Evolutionary conservation across 1,140 invertebrate genomes (phyloP).

Genomic region (Caenorhabditis briggsae): DNA sequence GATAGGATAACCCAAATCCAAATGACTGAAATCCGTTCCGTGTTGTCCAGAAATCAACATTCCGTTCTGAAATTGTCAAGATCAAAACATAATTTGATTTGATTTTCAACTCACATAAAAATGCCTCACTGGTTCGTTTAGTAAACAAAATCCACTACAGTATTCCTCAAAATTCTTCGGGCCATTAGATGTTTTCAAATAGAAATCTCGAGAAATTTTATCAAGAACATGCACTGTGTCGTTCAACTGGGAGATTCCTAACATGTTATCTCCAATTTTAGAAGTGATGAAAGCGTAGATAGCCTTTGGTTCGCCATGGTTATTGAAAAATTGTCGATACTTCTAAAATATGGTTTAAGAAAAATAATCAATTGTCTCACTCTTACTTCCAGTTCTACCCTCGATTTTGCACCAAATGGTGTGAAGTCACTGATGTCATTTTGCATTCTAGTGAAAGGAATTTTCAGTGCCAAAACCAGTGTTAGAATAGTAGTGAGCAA

Average conservation of each 20-base stretch:
- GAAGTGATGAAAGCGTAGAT: slow-evolving; percentile 74
- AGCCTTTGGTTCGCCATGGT: slow-evolving; percentile 74
- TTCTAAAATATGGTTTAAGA: slow-evolving; percentile 64
- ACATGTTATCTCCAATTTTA: slow-evolving; percentile 73
- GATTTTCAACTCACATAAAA: slow-evolving; percentile 73
- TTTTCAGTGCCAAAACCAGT: slow-evolving; percentile 51
- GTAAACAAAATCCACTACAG: slow-evolving; percentile 74
- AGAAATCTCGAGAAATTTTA: slow-evolving; percentile 70
- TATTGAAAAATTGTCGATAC: slow-evolving; percentile 75
- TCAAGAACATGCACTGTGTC: slow-evolving; percentile 74
- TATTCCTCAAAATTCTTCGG: slow-evolving; percentile 72
- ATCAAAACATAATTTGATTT: neutral
- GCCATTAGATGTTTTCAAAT: slow-evolving; percentile 63
- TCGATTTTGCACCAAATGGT: slow-evolving; percentile 71
- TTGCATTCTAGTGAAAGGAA: slow-evolving; percentile 69
- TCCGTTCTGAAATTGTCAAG: slow-evolving; percentile 60
- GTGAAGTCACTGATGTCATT: slow-evolving; percentile 77
- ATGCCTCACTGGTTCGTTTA: slow-evolving; percentile 77
- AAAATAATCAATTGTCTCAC: neutral
- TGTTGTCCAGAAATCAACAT: slow-evolving; percentile 58
- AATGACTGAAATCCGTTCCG: slow-evolving; percentile 67
- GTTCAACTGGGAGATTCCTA: slow-evolving; percentile 72
- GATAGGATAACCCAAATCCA: slow-evolving; percentile 76
- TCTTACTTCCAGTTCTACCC: slow-evolving; percentile 70
- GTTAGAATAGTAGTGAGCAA: slow-evolving; percentile 59